phyloP scores from a whole-genome alignment of 2,113 vertebrate genomes.

The Calypte anna region DNA sequence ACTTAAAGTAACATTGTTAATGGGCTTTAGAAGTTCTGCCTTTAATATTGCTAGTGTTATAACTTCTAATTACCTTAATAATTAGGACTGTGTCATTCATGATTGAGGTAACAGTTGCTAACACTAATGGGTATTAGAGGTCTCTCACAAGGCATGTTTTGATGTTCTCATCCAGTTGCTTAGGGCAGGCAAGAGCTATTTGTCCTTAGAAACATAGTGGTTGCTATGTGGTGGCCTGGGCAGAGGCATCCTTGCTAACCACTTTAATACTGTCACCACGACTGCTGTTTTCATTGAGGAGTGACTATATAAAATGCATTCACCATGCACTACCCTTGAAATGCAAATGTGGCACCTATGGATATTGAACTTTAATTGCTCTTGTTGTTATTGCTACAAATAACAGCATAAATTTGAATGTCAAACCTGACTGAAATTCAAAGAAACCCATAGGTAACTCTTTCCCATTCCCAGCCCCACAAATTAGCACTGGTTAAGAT shows the following conservation, averaged over 20 bases:
- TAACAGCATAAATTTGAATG: constrained; percentile 58
- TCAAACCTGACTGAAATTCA: constrained; percentile 50
- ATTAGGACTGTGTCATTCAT: constrained; percentile 94
- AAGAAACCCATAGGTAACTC: constrained; percentile 56
- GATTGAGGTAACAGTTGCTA: constrained; percentile 89
- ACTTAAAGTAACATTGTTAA: constrained; percentile 98
- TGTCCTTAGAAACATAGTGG: constrained; percentile 81
- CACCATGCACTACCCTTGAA: constrained; percentile 59
- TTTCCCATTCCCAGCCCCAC: not conserved
- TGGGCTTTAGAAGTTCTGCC: constrained; percentile 87
- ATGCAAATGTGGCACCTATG: constrained; percentile 74
- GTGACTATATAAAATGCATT: constrained; percentile 58
- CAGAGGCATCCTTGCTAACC: constrained; percentile 70
- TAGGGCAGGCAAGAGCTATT: constrained; percentile 76
- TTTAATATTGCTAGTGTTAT: constrained; percentile 89
- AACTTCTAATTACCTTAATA: constrained; percentile 95
- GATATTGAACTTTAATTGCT: constrained; percentile 60
- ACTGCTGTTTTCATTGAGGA: constrained; percentile 63
- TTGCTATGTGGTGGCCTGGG: constrained; percentile 81
- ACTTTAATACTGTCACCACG: constrained; percentile 59
- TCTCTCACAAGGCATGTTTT: constrained; percentile 80
- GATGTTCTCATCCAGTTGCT: constrained; percentile 79
- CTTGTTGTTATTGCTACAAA: constrained; percentile 50
- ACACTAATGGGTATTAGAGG: constrained; percentile 90
- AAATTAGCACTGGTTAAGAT: constrained; percentile 16